Evolutionary conservation across 2,113 vertebrate genomes (phyloP).

Genomic region (Ranitomeya variabilis): DNA sequence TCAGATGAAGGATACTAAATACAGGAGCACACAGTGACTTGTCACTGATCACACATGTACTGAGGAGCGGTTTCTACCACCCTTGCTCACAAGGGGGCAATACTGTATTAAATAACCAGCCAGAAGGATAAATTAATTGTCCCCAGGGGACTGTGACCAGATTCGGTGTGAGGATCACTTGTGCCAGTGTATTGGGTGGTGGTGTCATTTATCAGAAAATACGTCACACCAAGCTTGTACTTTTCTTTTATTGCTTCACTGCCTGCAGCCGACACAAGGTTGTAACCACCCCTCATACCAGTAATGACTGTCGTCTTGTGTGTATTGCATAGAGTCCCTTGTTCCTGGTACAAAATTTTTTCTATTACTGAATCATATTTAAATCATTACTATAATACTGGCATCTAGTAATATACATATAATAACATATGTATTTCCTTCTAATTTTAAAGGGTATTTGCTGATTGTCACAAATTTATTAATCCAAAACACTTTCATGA

Average conservation of each 20-base stretch:
- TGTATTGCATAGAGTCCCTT: not conserved
- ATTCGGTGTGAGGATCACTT: not conserved
- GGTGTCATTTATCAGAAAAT: not conserved
- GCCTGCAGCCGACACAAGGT: too few species aligned
- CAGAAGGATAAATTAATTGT: not conserved
- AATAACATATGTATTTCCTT: not conserved
- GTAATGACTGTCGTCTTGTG: not conserved
- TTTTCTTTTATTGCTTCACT: too few species aligned
- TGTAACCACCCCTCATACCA: not conserved
- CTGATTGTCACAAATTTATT: slow-evolving; percentile 69
- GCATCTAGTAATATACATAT: not conserved
- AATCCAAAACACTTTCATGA: slow-evolving; percentile 68
- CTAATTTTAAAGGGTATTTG: slow-evolving; percentile 74
- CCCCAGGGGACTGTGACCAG: not conserved
- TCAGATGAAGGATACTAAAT: slow-evolving; percentile 89
- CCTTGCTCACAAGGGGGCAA: not conserved
- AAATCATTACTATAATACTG: not conserved
- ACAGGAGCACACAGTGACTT: not conserved
- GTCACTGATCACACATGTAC: not conserved
- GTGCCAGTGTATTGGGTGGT: not conserved
- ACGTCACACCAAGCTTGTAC: too few species aligned
- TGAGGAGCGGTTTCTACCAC: not conserved
- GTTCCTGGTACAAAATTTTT: not conserved
- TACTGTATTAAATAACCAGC: not conserved
- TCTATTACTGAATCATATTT: not conserved